Base-by-base conservation (phyloP, 2,113 vertebrate genomes). In the Gymnobelideus leadbeateri region DNA sequence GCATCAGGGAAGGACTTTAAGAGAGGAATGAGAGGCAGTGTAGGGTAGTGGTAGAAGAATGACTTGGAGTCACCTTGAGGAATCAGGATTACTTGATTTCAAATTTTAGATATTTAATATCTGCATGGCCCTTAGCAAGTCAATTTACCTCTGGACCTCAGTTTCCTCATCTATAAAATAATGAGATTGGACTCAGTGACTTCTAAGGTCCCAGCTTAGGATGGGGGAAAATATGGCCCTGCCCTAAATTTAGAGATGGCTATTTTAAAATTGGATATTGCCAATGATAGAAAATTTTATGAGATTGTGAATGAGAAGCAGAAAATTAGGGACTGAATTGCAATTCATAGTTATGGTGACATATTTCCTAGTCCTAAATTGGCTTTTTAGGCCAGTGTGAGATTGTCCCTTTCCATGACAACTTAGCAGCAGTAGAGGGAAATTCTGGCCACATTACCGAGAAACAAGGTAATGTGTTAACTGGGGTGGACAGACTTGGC, bases 231-330 rank as follows among this genome's bases (percentile, higher is more conserved):
- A 68, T 7, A 43, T 84, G n/a, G 14, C 43, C 31, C 8, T 51
- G 93, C 11, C 68, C 68, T 84, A 50, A 31, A 93, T 94, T 11
- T 92, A 54, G 43, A 94, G 23, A 46, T 46, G 94, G 52, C 43
- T 96, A 21, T 84, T 96, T 95, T 51, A 6, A 92, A 51, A 55
- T 23, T 91, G 89, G 25, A 95, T 93, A n/a, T 77, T 95, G 95
- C 52, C 54, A 0, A 0, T 95, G 94, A 84, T 91, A 94, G 91
- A 54, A 93, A 94, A 96, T 95, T 54, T 97, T 95, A 89, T 92
- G 50, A 92, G 91, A 46, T 49, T 24, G 43, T 92, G 55, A 96
- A 52, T 92, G 54, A 54, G 28, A 25, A 0, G 84, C 89, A 90
- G 52, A 43, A 51, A 25, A 49, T 43, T 52, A 50, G 51, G 25